A percentile compares a stretch with the other conserved stretches of the same genome.
Evolutionary conservation across 1,140 invertebrate genomes (phyloP).

Genomic region (Mya arenaria): DNA sequence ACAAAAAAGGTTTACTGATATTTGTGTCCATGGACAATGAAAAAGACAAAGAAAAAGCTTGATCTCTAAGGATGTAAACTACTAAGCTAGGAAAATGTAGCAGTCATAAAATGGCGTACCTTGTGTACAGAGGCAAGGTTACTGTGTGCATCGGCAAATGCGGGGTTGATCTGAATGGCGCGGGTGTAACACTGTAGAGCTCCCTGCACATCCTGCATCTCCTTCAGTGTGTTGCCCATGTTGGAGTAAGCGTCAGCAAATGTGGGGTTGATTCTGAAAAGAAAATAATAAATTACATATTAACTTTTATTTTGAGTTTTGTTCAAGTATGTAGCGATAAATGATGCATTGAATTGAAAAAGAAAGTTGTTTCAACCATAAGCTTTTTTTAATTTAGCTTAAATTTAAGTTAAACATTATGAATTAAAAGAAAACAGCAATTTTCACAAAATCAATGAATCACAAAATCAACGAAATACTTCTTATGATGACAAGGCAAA

Average conservation of each 20-base stretch:
- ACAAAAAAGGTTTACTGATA: too few species aligned
- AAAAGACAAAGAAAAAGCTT: too few species aligned
- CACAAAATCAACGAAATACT: background rate
- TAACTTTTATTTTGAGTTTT: too few species aligned
- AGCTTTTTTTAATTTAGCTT: too few species aligned
- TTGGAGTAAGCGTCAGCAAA: constrained; percentile 99
- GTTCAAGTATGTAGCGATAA: too few species aligned
- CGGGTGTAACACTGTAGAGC: constrained; percentile 98
- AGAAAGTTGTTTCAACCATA: too few species aligned
- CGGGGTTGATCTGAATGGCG: constrained; percentile 99
- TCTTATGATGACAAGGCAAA: background rate
- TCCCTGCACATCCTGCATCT: constrained; percentile 98
- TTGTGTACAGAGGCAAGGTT: constrained; percentile 99
- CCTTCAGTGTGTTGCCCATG: constrained; percentile 99
- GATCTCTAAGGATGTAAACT: too few species aligned
- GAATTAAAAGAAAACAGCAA: background rate
- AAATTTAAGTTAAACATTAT: too few species aligned
- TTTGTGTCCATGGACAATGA: too few species aligned
- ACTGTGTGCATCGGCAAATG: constrained; percentile 98
- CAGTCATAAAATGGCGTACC: constrained; percentile 76
- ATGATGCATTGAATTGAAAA: too few species aligned
- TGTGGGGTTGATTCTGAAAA: constrained; percentile 90
- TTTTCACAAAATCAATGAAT: background rate
- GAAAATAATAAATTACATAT: constrained; percentile 3
- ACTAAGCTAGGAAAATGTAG: too few species aligned